Evolutionary conservation across 1,140 invertebrate species (phyloP), one percentile per base, ranked within the genome.

Genomic region (Aphaenogaster ashmeadi): DNA sequence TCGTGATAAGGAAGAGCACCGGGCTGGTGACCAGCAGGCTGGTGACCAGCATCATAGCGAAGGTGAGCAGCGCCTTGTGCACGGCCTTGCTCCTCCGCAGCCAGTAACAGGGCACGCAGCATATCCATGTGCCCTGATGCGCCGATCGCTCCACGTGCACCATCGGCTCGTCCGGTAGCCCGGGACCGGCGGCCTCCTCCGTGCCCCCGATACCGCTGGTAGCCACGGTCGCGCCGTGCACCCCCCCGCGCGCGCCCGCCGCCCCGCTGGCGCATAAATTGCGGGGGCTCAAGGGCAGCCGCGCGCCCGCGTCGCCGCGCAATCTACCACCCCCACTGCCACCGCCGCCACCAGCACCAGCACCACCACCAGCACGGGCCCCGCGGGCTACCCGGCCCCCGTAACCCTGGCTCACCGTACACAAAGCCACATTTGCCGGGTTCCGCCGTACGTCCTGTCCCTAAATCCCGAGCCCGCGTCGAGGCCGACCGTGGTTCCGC

Each of bases 71-170:
- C 58, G 96, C 96, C 93, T 97, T 96, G 94, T 97, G 96, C 41
- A 97, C 96, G 47, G 96, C 96, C 74, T 96, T 96, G 85, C 96
- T 96, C 11, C 96, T 94, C 9, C 95, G 92, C 0, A 97, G 91
- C 96, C 96, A 96, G 87, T 96, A 95, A 78, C 96, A 97, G 3
- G 96, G 96, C 52, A 96, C 94, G 88, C 96, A 97, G 83, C 96
- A 97, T 81, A 97, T 95, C 96, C 96, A 97, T 36, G 95, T 95
- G 50, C 96, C 95, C n/a, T 91, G 74, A n/a, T 92, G 93, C 56
- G 77, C 83, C n/a, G 80, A 83, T 60, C 93, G 90, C 50, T 94
- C 94, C 27, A 93, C 87, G 13, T 93, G 93, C 18, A 94, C 91
- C 93, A 94, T 94, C 15, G 93, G 93, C 86, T 95, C 94, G 67